A percentile compares a stretch with the other conserved stretches of the same genome.
These are phyloP conservation scores for Caenorhabditis remanei DNA, from an alignment of 1,140 invertebrate genomes.

Conservation along the genomic window DNA sequence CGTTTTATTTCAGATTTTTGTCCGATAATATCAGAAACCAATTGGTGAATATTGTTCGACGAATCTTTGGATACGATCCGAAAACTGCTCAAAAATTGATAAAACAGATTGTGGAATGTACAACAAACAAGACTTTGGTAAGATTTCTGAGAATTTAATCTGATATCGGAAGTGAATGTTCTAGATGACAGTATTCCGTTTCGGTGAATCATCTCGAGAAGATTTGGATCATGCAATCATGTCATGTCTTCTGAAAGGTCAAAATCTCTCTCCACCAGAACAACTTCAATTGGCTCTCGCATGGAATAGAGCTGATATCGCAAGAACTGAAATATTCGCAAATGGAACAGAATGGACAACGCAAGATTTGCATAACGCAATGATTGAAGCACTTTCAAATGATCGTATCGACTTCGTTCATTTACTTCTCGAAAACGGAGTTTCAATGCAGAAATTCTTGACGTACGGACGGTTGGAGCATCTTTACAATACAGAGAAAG, in stretches of 20 bases:
- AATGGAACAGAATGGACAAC: constrained; percentile 85
- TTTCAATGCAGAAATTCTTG: constrained; percentile 96
- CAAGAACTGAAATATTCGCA: constrained; percentile 87
- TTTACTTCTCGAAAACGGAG: constrained; percentile 91
- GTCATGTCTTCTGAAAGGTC: constrained; percentile 75
- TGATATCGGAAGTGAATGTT: too few species aligned
- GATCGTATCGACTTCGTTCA: constrained; percentile 97
- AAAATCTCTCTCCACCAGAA: constrained; percentile 70
- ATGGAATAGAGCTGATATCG: constrained; percentile 98
- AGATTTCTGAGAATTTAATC: too few species aligned
- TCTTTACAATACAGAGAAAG: constrained; percentile 86
- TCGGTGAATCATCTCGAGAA: constrained; percentile 71
- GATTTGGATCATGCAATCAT: constrained; percentile 77
- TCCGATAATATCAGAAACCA: constrained; percentile 69
- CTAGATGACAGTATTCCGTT: constrained; percentile 74
- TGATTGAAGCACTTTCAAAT: constrained; percentile 97
- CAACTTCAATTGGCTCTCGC: constrained; percentile 85
- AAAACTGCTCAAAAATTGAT: constrained; percentile 68
- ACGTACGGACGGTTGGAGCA: constrained; percentile 95
- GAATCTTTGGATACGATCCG: constrained; percentile 70
- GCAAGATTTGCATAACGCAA: constrained; percentile 89
- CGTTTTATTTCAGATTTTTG: constrained; percentile 67
- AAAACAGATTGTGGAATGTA: constrained; percentile 70
- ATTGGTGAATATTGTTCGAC: constrained; percentile 67
- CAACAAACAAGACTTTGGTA: constrained; percentile 67